Evolutionary conservation across 1,140 invertebrate species (phyloP).

Genomic region (Delia radicum): DNA sequence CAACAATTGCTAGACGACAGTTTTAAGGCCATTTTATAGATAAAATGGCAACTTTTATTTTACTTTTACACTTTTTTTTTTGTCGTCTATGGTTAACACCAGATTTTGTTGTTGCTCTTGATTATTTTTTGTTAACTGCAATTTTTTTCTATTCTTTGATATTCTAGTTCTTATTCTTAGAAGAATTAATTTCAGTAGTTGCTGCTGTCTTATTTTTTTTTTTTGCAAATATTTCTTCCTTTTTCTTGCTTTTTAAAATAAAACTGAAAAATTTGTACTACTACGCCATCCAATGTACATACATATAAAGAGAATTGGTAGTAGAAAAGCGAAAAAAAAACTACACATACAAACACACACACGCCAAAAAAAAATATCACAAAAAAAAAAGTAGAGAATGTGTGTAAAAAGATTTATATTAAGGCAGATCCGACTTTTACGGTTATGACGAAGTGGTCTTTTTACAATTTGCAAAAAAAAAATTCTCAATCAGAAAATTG

Average conservation of each 20-base stretch:
- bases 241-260: neutral
- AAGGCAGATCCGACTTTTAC: neutral
- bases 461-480: neutral
- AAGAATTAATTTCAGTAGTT: neutral
- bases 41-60: slow-evolving; percentile 1
- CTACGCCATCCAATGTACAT: too few species aligned
- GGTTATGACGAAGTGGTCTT: neutral
- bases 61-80: too few species aligned
- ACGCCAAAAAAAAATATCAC: neutral
- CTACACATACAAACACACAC: neutral
- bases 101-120: neutral
- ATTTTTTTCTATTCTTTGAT: neutral
- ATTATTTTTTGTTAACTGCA: neutral
- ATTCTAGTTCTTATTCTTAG: neutral
- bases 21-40: slow-evolving; percentile 17
- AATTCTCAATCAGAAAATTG: neutral
- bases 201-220: neutral
- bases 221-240: neutral
- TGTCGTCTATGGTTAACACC: neutral
- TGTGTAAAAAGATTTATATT: neutral
- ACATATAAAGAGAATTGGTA: neutral
- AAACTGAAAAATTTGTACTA: neutral
- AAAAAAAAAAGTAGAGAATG: neutral
- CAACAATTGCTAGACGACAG: slow-evolving; percentile 15
- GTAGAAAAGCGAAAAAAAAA: neutral